Evolutionary conservation across 2,113 vertebrate species (phyloP), one percentile per base, ranked within the genome.

Genomic region (Salminus brasiliensis): DNA sequence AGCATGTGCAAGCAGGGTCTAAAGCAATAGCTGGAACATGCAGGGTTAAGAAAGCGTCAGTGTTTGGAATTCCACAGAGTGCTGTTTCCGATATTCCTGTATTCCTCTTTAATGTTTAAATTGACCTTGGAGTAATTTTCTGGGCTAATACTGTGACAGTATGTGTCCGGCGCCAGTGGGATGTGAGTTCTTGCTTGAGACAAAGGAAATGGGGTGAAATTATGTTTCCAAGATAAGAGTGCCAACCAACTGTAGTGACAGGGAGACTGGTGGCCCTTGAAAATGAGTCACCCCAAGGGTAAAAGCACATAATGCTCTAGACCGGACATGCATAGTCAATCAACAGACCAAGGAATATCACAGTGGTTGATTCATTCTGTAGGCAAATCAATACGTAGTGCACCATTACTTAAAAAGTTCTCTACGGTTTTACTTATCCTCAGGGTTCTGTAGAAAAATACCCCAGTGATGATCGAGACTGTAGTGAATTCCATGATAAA

Each of bases 141-240:
- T 86, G 84, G 85, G 83, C 81, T 88, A 83, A 80, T 87, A 72
- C 67, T 83, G 87, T 81, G 85, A 80, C 85, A 83, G 71, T 81
- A 62, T 83, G 85, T 84, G 82, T 86, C 85, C 81, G 84, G 88
- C 73, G 85, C 86, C 90, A 86, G 16, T 82, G 79, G 87, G 82
- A 88, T 87, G 85, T 81, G 79, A 83, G 74, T 88, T 89, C 84
- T 81, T 72, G 85, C 81, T 83, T 73, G 53, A 76, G 81, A 45
- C 74, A 83, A 76, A 91, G 90, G 88, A 90, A 87, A 72, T 45
- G 84, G 74, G 82, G 43, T 70, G 83, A 88, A 27, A 84, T 84
- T 81, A 83, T 82, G 84, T 83, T 87, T 74, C 79, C 79, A 68
- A 87, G 89, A 90, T 91, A 91, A 90, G 90, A 86, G 80, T 74